A percentile compares a stretch with the other conserved stretches of the same genome.
phyloP scores from a whole-genome alignment of 2,113 vertebrate genomes.

The Rhabdornis inornatus region DNA sequence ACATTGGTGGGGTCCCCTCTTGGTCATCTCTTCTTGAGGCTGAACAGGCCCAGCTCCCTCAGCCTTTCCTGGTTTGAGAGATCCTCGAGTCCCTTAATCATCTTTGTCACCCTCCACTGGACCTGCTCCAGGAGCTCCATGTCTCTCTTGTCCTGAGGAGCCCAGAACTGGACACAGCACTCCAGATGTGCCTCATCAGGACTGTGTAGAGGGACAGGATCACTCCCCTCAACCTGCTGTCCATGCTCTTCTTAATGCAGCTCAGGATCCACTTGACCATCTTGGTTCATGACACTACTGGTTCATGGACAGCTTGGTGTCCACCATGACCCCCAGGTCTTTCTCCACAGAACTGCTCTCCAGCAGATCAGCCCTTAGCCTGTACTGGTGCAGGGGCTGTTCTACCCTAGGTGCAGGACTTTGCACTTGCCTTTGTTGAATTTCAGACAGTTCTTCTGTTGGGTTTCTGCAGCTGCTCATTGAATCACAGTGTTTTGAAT shows the following conservation, averaged over 20 bases:
- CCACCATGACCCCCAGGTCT: rapidly evolving
- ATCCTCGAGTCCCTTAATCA: neutral
- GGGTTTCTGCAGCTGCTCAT: neutral
- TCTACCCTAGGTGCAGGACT: neutral
- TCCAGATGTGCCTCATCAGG: neutral
- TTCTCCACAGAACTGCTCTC: neutral
- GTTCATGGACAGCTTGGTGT: neutral
- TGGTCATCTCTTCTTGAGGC: neutral
- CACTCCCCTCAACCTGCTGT: rapidly evolving
- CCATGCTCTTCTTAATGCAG: neutral
- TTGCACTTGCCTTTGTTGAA: neutral
- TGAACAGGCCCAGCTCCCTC: neutral
- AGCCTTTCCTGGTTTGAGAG: neutral
- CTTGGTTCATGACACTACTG: neutral
- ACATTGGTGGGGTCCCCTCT: neutral
- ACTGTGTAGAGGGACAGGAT: neutral
- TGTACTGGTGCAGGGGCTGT: neutral
- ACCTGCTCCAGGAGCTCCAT: neutral
- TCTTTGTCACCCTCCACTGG: neutral
- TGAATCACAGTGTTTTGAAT: neutral
- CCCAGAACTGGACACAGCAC: neutral
- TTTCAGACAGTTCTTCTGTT: neutral
- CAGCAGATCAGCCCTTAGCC: neutral
- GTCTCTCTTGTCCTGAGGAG: neutral
- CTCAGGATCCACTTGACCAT: neutral